Evolutionary conservation across 1,140 invertebrate species (phyloP).

Genomic region (Akabosia matsudoensis): DNA sequence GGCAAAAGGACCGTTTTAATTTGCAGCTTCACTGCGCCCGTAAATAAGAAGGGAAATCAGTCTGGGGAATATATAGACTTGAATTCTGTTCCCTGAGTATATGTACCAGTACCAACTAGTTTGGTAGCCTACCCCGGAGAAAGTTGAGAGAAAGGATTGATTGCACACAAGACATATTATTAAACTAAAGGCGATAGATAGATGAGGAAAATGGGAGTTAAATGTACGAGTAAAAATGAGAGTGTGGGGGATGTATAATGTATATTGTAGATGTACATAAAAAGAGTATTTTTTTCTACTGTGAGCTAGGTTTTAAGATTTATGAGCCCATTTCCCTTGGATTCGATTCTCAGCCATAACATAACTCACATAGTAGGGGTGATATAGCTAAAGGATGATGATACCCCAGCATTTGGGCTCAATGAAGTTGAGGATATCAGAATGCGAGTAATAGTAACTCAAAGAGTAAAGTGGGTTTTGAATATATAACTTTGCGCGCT

Average conservation of each 20-base stretch:
- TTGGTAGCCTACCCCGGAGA: no score
- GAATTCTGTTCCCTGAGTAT: background rate
- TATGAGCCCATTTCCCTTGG: conserved; percentile 21
- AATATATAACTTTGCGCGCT: no score
- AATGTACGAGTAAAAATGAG: no score
- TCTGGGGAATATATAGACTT: conserved; percentile 8
- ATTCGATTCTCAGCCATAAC: conserved; percentile 10
- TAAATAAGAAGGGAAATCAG: conserved; percentile 22
- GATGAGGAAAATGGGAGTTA: background rate
- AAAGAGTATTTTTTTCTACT: conserved; percentile 5
- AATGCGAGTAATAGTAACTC: background rate
- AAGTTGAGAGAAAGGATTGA: conserved; percentile 17
- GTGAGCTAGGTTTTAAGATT: conserved; percentile 3
- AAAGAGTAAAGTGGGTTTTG: no score
- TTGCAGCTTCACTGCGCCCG: conserved; percentile 22
- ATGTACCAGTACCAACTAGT: background rate
- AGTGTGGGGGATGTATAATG: no score
- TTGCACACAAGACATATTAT: background rate
- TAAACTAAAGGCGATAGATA: background rate
- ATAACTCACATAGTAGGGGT: conserved; percentile 9
- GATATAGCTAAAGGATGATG: background rate
- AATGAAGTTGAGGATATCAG: background rate
- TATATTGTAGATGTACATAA: background rate
- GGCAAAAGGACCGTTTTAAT: background rate
- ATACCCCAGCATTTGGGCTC: background rate